These are phyloP conservation scores for Tachypleus tridentatus DNA, from an alignment of 1,140 invertebrate species.

Conservation along the genomic window DNA sequence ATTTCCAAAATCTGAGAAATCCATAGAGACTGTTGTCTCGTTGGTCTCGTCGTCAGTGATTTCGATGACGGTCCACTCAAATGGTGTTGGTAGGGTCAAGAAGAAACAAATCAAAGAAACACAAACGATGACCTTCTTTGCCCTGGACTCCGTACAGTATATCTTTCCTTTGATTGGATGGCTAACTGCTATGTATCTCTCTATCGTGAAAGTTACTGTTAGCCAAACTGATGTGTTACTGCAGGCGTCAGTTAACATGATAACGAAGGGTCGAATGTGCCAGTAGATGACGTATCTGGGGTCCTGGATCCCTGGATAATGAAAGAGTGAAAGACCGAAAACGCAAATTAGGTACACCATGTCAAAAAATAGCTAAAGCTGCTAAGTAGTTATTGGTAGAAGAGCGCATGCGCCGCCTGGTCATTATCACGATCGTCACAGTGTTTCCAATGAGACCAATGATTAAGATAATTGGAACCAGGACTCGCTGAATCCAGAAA, in stretches of 20 bases:
- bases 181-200: slow-evolving; percentile 61
- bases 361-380: slow-evolving; percentile 56
- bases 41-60: slow-evolving; percentile 25
- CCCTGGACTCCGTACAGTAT: slow-evolving; percentile 48
- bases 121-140: slow-evolving; percentile 43
- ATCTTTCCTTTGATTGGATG: slow-evolving; percentile 59
- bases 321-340: slow-evolving; percentile 49
- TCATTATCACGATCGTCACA: slow-evolving; percentile 58
- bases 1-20: slow-evolving; percentile 33
- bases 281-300: slow-evolving; percentile 41
- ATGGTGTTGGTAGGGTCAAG: slow-evolving; percentile 48
- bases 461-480: slow-evolving; percentile 52
- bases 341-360: slow-evolving; percentile 53
- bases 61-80: slow-evolving; percentile 42
- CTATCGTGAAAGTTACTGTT: slow-evolving; percentile 62
- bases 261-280: slow-evolving; percentile 39
- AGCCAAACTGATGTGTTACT: slow-evolving; percentile 61
- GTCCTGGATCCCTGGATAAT: slow-evolving; percentile 42
- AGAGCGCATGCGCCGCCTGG: slow-evolving; percentile 55
- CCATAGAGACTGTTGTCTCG: slow-evolving; percentile 6
- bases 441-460: slow-evolving; percentile 57
- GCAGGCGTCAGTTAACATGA: slow-evolving; percentile 49
- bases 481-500: slow-evolving; percentile 51
- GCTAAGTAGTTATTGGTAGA: slow-evolving; percentile 61
- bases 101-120: slow-evolving; percentile 52